Evolutionary conservation across 2,113 vertebrate species (phyloP).

Genomic region (Myotis davidii): DNA sequence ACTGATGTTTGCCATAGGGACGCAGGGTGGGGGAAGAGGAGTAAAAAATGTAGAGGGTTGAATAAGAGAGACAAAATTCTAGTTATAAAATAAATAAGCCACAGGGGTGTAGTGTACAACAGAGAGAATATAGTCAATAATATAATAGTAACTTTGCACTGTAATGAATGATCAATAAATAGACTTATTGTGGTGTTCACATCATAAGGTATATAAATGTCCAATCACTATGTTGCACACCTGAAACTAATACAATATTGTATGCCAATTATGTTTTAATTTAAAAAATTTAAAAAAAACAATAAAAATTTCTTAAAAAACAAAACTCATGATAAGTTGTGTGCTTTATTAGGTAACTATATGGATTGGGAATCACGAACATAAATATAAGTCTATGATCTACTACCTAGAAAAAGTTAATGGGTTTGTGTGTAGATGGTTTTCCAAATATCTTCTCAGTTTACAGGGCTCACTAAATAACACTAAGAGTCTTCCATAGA

Average conservation of each 20-base stretch:
- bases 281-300: neutral
- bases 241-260: neutral
- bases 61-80: neutral
- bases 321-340: neutral
- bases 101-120: neutral
- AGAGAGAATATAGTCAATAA: neutral
- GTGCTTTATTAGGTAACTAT: neutral
- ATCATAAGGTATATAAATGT: neutral
- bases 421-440: slow-evolving; percentile 27
- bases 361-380: neutral
- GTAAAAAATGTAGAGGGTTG: neutral
- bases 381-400: slow-evolving; percentile 2
- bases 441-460: slow-evolving; percentile 65
- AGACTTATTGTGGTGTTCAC: neutral
- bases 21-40: neutral
- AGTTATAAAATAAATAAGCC: neutral
- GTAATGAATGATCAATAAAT: neutral
- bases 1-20: neutral
- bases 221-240: neutral
- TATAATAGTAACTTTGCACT: neutral
- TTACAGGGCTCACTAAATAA: slow-evolving; percentile 57
- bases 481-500: slow-evolving; percentile 7
- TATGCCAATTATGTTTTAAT: neutral
- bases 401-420: slow-evolving; percentile 58
- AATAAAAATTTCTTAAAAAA: neutral